phyloP scores from a whole-genome alignment of 2,113 vertebrate genomes.

The Vulpes vulpes region DNA sequence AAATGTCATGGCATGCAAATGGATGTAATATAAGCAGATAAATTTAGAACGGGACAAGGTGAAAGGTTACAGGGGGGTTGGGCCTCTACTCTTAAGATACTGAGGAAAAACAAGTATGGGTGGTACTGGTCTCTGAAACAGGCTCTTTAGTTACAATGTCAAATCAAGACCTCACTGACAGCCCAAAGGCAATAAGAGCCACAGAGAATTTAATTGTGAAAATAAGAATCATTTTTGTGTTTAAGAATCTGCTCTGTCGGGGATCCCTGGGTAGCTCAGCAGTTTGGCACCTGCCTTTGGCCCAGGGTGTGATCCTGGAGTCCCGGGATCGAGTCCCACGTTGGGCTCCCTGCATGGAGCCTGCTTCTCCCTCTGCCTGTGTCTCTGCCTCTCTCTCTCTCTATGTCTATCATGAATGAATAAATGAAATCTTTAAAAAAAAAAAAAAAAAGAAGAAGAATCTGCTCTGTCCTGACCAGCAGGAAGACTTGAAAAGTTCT shows the following conservation, averaged over 20 bases:
- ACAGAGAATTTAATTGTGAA: constrained; percentile 24
- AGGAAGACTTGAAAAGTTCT: constrained; percentile 51
- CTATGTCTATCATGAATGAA: no score
- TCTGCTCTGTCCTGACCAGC: neutral
- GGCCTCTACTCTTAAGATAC: neutral
- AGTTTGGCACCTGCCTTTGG: no score
- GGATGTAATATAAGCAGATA: neutral
- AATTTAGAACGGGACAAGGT: neutral
- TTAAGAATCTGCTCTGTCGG: constrained; percentile 10
- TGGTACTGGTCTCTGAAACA: neutral
- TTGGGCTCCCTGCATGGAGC: no score
- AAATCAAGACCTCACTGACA: neutral
- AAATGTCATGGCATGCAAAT: neutral
- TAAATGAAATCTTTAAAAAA: no score
- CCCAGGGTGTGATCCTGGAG: no score
- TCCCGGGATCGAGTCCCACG: no score
- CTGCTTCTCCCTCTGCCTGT: no score
- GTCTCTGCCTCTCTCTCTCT: no score
- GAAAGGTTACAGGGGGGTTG: neutral
- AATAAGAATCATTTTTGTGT: neutral
- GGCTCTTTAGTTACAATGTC: neutral
- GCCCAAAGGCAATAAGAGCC: neutral
- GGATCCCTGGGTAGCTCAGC: no score
- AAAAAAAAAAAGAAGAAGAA: neutral
- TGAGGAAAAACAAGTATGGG: neutral